Base-by-base conservation (phyloP, 1,140 invertebrate genomes). In the Macrostomum lignano region DNA sequence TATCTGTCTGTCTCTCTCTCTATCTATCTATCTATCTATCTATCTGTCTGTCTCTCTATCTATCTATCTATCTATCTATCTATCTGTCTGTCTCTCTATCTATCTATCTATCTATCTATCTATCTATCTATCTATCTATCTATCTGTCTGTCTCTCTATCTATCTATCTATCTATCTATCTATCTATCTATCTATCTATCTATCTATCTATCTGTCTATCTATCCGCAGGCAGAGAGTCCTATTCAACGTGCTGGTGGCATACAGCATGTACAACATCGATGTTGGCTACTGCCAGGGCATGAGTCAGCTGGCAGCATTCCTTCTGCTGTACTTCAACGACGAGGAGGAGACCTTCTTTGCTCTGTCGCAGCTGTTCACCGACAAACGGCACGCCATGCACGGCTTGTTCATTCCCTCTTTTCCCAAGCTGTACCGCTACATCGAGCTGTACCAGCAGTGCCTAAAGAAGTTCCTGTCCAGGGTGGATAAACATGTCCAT, bases 231-330 rank as follows among this genome's bases (percentile, higher is more conserved):
- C 91, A 98, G 58, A 73, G 74, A 51, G 79, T 78, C 30, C 64
- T 98, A 43, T 96, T 96, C 48, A 82, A 93, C 59, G 75, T 96
- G 26, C 59, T 98, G 33, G 76, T 63, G 14, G 88, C 91, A 2
- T 98, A 98, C 57, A 86, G 81, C 46, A 77, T 94, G 66, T 98
- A 94, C 55, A 98, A 98, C 61, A 72, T 75, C 30, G 67, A 69
- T 50, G 60, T 70, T 31, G 68, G 68, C 2, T 71, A 71, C 46
- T 70, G 68, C 45, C 68, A 98, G 63, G 88, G 88, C 10, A 59
- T 58, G 53, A 57, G 50, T 45, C 51, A 58, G 39, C 53, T 60
- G 17, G 34, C 34, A 4, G 34, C 17, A 4, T 6, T 36, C 4
- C 25, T 36, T 7, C 13, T 36, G n/a, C 28, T 36, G 34, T 36